Evolutionary conservation across 2,113 vertebrate species (phyloP).

Genomic region (Nyctibius bracteatus): DNA sequence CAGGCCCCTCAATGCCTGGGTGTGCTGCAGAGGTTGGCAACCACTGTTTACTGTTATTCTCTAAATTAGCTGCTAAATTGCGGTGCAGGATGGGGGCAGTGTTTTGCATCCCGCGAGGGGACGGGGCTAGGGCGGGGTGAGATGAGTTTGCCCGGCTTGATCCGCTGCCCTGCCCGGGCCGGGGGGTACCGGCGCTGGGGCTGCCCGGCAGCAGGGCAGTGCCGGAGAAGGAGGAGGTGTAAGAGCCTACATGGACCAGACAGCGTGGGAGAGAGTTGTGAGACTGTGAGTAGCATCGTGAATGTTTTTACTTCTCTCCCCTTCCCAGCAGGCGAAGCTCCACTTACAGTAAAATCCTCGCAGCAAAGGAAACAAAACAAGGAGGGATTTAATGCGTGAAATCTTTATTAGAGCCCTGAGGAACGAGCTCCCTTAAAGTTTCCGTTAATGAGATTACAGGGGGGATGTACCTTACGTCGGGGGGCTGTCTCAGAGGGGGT

Average conservation of each 20-base stretch:
- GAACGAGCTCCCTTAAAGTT: background rate
- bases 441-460: background rate
- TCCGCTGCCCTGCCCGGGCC: fast-evolving
- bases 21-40: background rate
- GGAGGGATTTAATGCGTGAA: background rate
- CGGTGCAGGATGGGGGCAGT: background rate
- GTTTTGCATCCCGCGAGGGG: background rate
- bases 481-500: fast-evolving
- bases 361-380: background rate
- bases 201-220: no score
- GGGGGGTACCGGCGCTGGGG: no score
- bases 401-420: background rate
- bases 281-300: background rate
- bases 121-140: fast-evolving
- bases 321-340: background rate
- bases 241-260: background rate
- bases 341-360: background rate
- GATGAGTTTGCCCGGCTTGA: background rate
- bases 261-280: background rate
- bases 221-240: background rate
- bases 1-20: background rate
- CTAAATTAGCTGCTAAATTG: background rate
- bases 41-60: background rate
- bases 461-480: fast-evolving
- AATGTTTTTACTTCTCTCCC: background rate